phyloP scores from a whole-genome alignment of 2,113 vertebrate species.

The Chaetodon auriga region DNA sequence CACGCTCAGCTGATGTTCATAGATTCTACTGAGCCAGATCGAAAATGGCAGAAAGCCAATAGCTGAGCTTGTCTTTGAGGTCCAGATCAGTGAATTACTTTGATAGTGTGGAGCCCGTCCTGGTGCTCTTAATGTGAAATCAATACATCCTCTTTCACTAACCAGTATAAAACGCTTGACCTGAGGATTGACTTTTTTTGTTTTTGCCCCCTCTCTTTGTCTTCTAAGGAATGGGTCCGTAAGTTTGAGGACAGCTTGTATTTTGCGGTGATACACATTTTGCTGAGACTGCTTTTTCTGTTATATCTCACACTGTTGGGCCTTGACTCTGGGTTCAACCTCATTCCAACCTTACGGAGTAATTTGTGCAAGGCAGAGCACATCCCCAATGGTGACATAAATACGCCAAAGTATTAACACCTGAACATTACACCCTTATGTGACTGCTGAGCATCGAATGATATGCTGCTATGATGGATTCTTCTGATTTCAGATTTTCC shows the following conservation, averaged over 20 bases:
- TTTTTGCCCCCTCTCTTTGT: neutral
- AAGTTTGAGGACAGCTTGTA: slow-evolving; percentile 55
- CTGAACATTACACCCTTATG: neutral
- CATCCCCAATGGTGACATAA: neutral
- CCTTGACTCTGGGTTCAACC: neutral
- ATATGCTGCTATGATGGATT: neutral
- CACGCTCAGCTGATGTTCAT: slow-evolving; percentile 84
- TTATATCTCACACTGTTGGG: neutral
- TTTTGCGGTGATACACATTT: slow-evolving; percentile 30
- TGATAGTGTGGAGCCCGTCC: slow-evolving; percentile 78
- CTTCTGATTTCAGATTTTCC: neutral
- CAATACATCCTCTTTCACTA: slow-evolving; percentile 87
- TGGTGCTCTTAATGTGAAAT: slow-evolving; percentile 92
- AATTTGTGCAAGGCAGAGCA: neutral
- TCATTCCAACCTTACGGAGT: neutral
- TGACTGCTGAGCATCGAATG: neutral
- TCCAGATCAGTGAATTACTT: slow-evolving; percentile 91
- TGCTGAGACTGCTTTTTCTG: slow-evolving; percentile 7
- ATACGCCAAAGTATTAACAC: neutral
- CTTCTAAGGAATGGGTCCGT: slow-evolving; percentile 40
- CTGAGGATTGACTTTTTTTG: slow-evolving; percentile 74
- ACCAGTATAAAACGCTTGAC: slow-evolving; percentile 87
- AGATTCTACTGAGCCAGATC: slow-evolving; percentile 87
- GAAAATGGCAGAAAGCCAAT: slow-evolving; percentile 93
- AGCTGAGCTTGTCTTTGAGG: slow-evolving; percentile 85